These are phyloP conservation scores for Taurulus bubalis DNA, from an alignment of 2,113 vertebrate genomes.

Conservation along the genomic window DNA sequence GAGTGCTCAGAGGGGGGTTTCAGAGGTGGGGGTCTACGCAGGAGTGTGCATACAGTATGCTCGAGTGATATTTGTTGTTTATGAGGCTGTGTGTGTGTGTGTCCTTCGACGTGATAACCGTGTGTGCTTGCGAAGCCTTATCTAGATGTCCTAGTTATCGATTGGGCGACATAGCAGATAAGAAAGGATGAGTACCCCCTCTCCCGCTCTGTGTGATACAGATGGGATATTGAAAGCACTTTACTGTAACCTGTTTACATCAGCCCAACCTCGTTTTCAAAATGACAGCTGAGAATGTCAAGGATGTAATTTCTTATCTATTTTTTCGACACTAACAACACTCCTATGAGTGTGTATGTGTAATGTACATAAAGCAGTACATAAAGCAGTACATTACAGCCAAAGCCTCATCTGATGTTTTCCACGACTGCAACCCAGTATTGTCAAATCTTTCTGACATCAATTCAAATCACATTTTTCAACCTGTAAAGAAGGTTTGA, in stretches of 20 bases:
- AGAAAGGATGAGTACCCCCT: conserved; percentile 74
- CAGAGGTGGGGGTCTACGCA: conserved; percentile 18
- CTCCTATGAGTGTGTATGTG: too few species aligned
- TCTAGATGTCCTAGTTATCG: conserved; percentile 84
- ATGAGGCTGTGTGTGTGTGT: conserved; percentile 36
- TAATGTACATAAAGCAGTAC: too few species aligned
- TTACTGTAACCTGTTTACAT: conserved; percentile 40
- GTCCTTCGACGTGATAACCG: conserved; percentile 65
- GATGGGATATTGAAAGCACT: conserved; percentile 53
- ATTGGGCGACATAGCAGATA: conserved; percentile 80
- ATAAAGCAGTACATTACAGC: background rate
- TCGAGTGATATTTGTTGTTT: conserved; percentile 4
- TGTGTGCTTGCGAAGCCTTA: conserved; percentile 74
- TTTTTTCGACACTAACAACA: background rate
- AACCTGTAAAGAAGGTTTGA: background rate
- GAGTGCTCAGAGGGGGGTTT: conserved; percentile 19
- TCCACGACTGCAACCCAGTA: background rate
- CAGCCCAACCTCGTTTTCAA: conserved; percentile 37
- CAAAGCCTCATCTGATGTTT: background rate
- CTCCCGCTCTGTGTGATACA: conserved; percentile 51
- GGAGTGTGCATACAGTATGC: conserved; percentile 2
- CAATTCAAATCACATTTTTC: background rate
- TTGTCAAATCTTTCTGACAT: background rate
- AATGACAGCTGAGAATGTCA: background rate
- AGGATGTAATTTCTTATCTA: background rate